Evolutionary conservation across 1,140 invertebrate genomes (phyloP).

Genomic region (Zaprionus africanus): DNA sequence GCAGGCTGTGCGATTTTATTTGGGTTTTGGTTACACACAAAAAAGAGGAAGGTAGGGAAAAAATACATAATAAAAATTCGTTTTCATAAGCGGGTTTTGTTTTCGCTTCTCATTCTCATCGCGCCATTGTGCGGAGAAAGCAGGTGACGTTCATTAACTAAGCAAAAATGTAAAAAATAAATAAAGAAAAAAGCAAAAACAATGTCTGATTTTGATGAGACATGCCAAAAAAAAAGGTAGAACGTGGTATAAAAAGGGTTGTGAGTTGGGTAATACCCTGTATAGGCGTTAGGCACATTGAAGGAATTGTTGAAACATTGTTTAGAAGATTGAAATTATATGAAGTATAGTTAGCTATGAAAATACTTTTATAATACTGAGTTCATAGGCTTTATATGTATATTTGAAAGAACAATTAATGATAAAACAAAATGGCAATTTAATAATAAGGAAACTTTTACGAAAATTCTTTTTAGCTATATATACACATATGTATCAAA

Average conservation of each 20-base stretch:
- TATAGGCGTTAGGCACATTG: not conserved
- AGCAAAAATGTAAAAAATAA: slow-evolving; percentile 2
- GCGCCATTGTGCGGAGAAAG: slow-evolving; percentile 52
- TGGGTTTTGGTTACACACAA: slow-evolving; percentile 24
- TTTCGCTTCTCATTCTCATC: slow-evolving; percentile 73
- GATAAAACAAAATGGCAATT: too few relatives aligned
- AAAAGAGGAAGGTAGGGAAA: not conserved
- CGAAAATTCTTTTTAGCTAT: too few relatives aligned
- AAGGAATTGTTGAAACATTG: not conserved
- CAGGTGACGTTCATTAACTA: slow-evolving; percentile 21
- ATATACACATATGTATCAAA: too few relatives aligned
- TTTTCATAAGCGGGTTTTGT: slow-evolving; percentile 60
- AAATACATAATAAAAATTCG: slow-evolving; percentile 32
- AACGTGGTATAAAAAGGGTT: not conserved
- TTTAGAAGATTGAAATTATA: too few relatives aligned
- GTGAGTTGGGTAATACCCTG: slow-evolving; percentile 6
- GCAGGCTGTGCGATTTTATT: slow-evolving; percentile 18
- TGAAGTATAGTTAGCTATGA: too few relatives aligned
- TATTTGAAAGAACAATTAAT: not conserved
- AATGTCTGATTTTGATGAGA: slow-evolving; percentile 43
- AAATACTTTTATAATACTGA: too few relatives aligned
- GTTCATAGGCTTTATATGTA: not conserved
- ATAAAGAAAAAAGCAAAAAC: slow-evolving; percentile 13
- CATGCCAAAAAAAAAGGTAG: slow-evolving; percentile 21
- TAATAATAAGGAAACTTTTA: too few relatives aligned